Conservation (phyloP, 2,797 vertebrate genomes). For the Sebastes nivosus region DNA sequence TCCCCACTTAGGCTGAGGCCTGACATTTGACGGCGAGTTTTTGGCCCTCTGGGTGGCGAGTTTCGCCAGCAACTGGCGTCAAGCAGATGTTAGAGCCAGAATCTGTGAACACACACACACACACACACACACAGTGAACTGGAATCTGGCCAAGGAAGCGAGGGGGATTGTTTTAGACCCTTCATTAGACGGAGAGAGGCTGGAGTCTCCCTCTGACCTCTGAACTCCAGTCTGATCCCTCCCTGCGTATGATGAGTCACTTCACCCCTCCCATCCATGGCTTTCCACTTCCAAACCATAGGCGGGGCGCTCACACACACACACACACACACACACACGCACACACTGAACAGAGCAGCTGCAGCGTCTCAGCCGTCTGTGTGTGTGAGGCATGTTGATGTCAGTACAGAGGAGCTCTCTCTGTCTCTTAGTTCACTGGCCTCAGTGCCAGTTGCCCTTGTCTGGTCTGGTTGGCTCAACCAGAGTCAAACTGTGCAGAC, state of each 20-base stretch:
- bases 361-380: constrained; percentile 59
- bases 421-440: constrained; percentile 31
- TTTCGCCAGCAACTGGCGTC: neutral
- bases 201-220: constrained; percentile 42
- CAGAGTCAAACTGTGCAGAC: neutral
- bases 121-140: neutral
- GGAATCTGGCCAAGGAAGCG: neutral
- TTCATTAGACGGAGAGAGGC: neutral
- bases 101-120: neutral
- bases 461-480: constrained; percentile 43
- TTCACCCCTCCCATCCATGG: neutral
- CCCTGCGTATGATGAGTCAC: constrained; percentile 50
- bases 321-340: constrained; percentile 1
- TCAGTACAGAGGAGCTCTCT: constrained; percentile 64
- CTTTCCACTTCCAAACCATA: constrained; percentile 22
- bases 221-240: constrained; percentile 45
- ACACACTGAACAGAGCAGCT: constrained; percentile 60
- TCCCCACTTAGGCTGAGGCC: constrained; percentile 17
- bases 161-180: constrained; percentile 6
- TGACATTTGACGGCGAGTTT: neutral
- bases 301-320: constrained; percentile 13
- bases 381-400: constrained; percentile 73
- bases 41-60: neutral
- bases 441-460: constrained; percentile 35
- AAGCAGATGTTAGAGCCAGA: neutral